phyloP scores from a whole-genome alignment of 2,797 vertebrate genomes.

The Spheniscus humboldti region DNA sequence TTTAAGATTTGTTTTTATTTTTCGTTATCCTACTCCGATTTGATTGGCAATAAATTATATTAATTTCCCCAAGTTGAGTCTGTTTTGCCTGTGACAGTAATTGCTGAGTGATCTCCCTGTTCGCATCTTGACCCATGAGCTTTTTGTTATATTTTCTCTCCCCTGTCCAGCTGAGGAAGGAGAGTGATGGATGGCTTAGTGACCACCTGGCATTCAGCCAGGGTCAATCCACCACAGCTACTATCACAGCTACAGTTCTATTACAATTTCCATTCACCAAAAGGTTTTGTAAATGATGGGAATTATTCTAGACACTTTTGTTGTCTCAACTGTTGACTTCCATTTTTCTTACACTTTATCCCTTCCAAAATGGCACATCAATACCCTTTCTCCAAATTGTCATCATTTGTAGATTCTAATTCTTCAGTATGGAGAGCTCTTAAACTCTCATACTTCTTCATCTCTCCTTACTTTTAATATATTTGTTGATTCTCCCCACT shows the following conservation, averaged over 20 bases:
- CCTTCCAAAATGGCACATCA: not conserved
- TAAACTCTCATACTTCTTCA: not conserved
- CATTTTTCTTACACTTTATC: not conserved
- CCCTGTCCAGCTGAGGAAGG: too few relatives aligned
- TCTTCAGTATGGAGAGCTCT: not conserved
- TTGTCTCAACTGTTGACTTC: not conserved
- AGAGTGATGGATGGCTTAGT: too few relatives aligned
- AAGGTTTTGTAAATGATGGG: not conserved
- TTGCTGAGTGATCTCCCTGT: too few relatives aligned
- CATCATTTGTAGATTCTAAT: not conserved
- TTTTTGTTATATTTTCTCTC: too few relatives aligned
- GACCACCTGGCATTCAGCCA: too few relatives aligned
- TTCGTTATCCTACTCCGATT: too few relatives aligned
- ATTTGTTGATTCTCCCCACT: not conserved
- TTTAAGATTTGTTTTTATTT: too few relatives aligned
- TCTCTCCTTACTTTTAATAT: not conserved
- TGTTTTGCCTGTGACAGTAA: too few relatives aligned
- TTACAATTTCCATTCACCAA: not conserved
- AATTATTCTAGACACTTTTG: not conserved
- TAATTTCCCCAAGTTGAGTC: too few relatives aligned
- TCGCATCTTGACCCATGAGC: too few relatives aligned
- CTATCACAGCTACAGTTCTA: not conserved
- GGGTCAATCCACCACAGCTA: too few relatives aligned
- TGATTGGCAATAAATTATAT: too few relatives aligned
- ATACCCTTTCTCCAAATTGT: not conserved